phyloP scores from a whole-genome alignment of 2,113 vertebrate genomes.

The Hepsetus odoe region DNA sequence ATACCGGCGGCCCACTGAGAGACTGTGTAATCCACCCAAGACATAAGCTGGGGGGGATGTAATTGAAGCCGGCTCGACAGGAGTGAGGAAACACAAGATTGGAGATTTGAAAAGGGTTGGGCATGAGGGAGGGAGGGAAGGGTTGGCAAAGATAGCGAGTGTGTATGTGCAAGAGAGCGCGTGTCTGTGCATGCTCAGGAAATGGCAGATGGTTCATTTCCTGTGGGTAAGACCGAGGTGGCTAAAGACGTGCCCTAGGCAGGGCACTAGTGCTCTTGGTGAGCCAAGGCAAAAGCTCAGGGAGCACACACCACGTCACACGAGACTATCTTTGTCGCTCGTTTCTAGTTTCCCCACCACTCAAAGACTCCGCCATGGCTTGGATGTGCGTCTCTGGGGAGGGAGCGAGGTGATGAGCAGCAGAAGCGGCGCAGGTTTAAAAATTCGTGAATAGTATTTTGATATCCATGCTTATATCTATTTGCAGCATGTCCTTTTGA shows the following conservation, averaged over 20 bases:
- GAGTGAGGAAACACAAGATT: conserved; percentile 61
- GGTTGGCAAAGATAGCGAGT: conserved; percentile 12
- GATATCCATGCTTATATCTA: conserved; percentile 57
- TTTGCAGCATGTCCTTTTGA: conserved; percentile 73
- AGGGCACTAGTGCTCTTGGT: neutral
- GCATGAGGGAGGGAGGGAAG: conserved; percentile 28
- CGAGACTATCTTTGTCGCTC: conserved; percentile 13
- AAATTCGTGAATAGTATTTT: conserved; percentile 24
- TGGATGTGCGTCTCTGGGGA: conserved; percentile 62
- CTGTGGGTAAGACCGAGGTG: conserved; percentile 55
- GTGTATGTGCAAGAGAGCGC: neutral
- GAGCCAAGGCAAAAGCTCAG: neutral
- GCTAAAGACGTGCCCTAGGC: conserved; percentile 39
- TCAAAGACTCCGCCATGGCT: conserved; percentile 66
- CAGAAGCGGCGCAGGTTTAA: conserved; percentile 40
- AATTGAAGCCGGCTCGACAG: conserved; percentile 72
- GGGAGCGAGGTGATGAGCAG: conserved; percentile 52
- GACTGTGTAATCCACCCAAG: conserved; percentile 70
- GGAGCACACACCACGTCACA: conserved; percentile 7
- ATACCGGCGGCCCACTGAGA: conserved; percentile 61
- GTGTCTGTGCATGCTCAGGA: conserved; percentile 31
- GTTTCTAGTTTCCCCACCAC: conserved; percentile 59
- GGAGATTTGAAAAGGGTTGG: conserved; percentile 58
- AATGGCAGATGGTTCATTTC: conserved; percentile 70
- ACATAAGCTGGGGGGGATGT: conserved; percentile 71